Evolutionary conservation across 2,888 invertebrate species (phyloP).

Genomic region (Tyria jacobaeae): DNA sequence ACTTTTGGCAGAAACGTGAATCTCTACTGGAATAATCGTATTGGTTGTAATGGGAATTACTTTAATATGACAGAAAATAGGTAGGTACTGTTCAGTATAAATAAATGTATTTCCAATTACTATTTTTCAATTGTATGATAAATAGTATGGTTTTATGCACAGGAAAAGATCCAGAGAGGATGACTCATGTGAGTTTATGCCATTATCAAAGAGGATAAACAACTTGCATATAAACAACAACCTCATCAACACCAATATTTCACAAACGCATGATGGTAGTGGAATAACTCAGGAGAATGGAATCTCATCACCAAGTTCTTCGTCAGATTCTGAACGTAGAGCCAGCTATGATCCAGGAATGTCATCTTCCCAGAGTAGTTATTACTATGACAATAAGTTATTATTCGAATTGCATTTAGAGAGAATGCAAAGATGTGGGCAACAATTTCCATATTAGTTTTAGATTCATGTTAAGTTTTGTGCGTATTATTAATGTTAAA

Average conservation of each 20-base stretch:
- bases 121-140: not conserved
- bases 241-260: constrained; percentile 59
- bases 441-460: constrained; percentile 79
- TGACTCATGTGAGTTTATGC: constrained; percentile 93
- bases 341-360: constrained; percentile 92
- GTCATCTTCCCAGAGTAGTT: constrained; percentile 91
- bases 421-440: constrained; percentile 89
- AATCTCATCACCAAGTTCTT: constrained; percentile 68
- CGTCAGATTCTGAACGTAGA: constrained; percentile 70
- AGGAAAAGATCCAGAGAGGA: constrained; percentile 93
- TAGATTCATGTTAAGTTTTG: constrained; percentile 59
- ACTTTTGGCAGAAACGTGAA: constrained; percentile 69
- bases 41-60: constrained; percentile 72
- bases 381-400: constrained; percentile 95
- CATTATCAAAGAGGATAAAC: constrained; percentile 95
- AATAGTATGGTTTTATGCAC: constrained; percentile 26
- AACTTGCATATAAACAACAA: constrained; percentile 93
- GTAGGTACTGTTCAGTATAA: constrained; percentile 51
- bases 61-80: constrained; percentile 81
- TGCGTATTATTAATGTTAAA: constrained; percentile 64
- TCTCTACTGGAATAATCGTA: constrained; percentile 65
- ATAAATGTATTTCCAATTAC: not conserved
- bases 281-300: constrained; percentile 67
- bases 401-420: constrained; percentile 94
- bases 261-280: constrained; percentile 67